Evolutionary conservation across 2,113 vertebrate species (phyloP).

Genomic region (Genyomyrus donnyi): DNA sequence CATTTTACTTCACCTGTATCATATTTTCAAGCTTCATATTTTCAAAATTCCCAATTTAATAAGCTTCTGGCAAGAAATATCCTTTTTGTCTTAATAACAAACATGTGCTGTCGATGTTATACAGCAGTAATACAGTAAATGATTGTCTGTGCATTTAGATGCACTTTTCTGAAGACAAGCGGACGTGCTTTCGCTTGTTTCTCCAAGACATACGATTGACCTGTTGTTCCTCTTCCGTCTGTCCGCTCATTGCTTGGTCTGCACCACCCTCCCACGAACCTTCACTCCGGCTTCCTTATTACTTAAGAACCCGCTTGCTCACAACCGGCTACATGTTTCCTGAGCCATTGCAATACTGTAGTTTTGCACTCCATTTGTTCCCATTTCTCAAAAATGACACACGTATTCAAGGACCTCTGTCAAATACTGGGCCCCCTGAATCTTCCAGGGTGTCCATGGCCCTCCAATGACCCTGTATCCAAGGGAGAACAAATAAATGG

Average conservation of each 20-base stretch:
- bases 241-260: background rate
- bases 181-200: background rate
- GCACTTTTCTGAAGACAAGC: background rate
- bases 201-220: background rate
- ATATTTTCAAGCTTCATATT: background rate
- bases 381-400: background rate
- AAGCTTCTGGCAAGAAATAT: background rate
- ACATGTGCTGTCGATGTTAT: background rate
- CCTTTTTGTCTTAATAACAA: background rate
- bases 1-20: background rate
- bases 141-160: background rate
- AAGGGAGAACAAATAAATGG: background rate
- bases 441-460: background rate
- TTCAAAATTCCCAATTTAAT: background rate
- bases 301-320: background rate
- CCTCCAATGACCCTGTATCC: background rate
- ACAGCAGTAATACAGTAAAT: background rate
- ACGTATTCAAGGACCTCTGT: background rate
- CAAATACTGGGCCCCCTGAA: background rate
- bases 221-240: background rate
- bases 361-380: background rate
- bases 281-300: background rate
- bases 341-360: background rate
- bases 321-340: background rate
- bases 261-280: background rate